Conservation (phyloP, 2,797 vertebrate species). For the Heliangelus exortis region DNA sequence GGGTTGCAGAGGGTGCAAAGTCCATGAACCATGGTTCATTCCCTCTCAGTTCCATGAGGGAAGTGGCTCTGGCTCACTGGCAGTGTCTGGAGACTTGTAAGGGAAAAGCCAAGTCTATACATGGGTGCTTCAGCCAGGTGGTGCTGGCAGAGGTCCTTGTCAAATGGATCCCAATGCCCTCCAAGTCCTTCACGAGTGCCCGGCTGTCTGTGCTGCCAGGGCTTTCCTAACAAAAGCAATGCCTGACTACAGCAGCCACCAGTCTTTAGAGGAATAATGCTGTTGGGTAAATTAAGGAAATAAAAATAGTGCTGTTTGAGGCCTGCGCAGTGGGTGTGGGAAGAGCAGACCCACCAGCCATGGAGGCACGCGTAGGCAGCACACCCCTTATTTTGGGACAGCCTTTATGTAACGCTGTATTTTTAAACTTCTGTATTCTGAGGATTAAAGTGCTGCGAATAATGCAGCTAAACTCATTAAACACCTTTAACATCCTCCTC, state of each 20-base stretch:
- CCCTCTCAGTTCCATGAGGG: neutral
- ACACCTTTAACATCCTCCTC: slow-evolving; percentile 11
- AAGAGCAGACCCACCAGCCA: slow-evolving; percentile 18
- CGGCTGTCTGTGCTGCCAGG: neutral
- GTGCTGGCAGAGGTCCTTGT: neutral
- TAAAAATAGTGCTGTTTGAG: neutral
- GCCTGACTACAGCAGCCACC: neutral
- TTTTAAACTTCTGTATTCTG: slow-evolving; percentile 38
- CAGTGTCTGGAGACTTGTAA: neutral
- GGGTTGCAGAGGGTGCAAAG: neutral
- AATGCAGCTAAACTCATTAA: slow-evolving; percentile 49
- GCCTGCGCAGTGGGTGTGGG: neutral
- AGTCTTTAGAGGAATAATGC: neutral
- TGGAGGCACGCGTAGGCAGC: neutral
- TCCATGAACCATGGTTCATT: neutral
- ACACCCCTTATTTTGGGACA: slow-evolving; percentile 30
- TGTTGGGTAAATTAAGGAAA: neutral
- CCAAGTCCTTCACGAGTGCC: neutral
- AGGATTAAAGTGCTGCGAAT: slow-evolving; percentile 30
- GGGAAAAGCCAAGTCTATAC: neutral
- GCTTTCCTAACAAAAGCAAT: neutral
- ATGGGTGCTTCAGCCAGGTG: neutral
- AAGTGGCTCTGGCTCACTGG: fast-evolving
- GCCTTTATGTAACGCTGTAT: slow-evolving; percentile 4
- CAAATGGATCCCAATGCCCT: neutral